Percentiles rank a stretch among this genome's conserved stretches.
Evolutionary conservation across 1,140 invertebrate genomes (phyloP).

Genomic region (Tyrophagus putrescentiae): DNA sequence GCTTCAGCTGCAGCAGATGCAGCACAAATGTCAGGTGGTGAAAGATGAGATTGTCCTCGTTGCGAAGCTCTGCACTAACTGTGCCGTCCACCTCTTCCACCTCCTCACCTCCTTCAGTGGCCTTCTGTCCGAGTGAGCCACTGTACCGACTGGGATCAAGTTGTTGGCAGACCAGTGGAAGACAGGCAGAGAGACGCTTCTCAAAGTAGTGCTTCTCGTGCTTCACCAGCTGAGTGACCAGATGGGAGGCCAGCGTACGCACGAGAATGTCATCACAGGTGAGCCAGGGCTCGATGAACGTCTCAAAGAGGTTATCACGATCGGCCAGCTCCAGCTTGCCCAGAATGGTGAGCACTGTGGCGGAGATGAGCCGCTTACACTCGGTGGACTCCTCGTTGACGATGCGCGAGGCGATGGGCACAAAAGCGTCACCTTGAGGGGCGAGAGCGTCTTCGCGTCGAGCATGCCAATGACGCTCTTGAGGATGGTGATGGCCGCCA

Average conservation of each 20-base stretch:
- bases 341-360: slow-evolving; percentile 49
- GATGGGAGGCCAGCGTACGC: slow-evolving; percentile 42
- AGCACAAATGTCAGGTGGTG: slow-evolving; percentile 16
- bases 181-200: slow-evolving; percentile 39
- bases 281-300: slow-evolving; percentile 18
- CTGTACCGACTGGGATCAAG: slow-evolving; percentile 31
- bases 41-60: slow-evolving; percentile 19
- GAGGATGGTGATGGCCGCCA: slow-evolving; percentile 70
- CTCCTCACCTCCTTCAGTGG: background rate
- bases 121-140: background rate
- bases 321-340: background rate
- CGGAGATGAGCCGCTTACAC: slow-evolving; percentile 48
- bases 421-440: slow-evolving; percentile 52
- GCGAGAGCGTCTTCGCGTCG: slow-evolving; percentile 41
- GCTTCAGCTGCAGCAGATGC: slow-evolving; percentile 30
- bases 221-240: slow-evolving; percentile 51
- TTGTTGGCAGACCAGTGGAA: slow-evolving; percentile 42
- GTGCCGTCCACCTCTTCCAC: background rate
- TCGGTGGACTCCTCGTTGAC: slow-evolving; percentile 53
- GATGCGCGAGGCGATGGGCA: slow-evolving; percentile 52
- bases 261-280: slow-evolving; percentile 1
- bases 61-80: background rate
- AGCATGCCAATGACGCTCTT: slow-evolving; percentile 50
- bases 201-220: slow-evolving; percentile 51
- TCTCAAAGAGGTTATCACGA: slow-evolving; percentile 4